Percentiles rank a stretch among this genome's conserved stretches.
These are phyloP conservation scores for Dicrurus megarhynchus DNA, from an alignment of 2,113 vertebrate genomes.

Conservation along the genomic window DNA sequence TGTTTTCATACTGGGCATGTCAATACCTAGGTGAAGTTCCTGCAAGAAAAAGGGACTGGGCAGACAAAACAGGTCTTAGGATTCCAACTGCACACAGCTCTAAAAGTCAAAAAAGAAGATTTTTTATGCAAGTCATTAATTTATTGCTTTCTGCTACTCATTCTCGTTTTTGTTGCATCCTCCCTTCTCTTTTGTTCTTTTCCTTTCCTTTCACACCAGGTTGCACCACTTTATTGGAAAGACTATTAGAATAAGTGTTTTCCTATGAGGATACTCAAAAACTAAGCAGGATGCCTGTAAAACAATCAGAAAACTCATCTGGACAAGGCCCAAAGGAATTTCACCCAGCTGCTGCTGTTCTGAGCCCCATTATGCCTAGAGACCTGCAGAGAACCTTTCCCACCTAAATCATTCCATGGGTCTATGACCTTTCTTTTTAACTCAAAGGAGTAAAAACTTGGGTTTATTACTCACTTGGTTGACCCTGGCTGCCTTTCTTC, in stretches of 20 bases:
- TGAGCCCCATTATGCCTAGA: neutral
- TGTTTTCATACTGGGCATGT: neutral
- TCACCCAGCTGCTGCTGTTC: neutral
- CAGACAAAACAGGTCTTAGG: neutral
- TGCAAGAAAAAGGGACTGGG: neutral
- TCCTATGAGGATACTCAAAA: neutral
- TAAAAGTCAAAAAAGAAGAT: neutral
- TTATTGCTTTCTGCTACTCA: neutral
- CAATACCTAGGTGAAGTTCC: neutral
- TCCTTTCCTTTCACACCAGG: neutral
- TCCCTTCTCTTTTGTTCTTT: neutral
- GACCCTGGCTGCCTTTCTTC: neutral
- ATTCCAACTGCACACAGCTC: neutral
- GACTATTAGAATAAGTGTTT: neutral
- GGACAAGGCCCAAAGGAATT: neutral
- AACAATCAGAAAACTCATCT: neutral
- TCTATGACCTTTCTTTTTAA: neutral
- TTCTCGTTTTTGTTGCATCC: neutral
- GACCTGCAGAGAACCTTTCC: neutral
- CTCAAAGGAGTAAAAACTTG: neutral
- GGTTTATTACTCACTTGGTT: neutral
- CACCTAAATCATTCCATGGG: neutral
- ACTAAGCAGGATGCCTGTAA: neutral
- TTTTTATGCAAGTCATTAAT: neutral
- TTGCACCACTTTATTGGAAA: neutral